A percentile compares a stretch with the other conserved stretches of the same genome.
Conservation (phyloP, 35 echinoderm and acorn worm genomes). For the Lytechinus variegatus region DNA sequence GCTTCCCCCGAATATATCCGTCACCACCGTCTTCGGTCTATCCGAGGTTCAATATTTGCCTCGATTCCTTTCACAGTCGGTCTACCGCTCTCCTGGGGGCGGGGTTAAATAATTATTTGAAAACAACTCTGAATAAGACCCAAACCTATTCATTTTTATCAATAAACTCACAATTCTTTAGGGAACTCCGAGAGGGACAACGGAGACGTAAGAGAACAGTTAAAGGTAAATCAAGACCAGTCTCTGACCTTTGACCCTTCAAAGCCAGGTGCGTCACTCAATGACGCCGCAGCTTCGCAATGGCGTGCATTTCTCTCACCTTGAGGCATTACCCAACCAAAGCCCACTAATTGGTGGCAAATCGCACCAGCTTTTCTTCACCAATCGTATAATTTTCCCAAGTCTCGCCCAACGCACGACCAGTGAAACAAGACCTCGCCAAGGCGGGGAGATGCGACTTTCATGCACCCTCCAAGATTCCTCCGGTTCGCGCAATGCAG, state of each 20-base stretch:
- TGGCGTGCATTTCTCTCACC: conserved; percentile 15
- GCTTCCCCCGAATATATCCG: too few species aligned
- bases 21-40: too few species aligned
- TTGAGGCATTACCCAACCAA: conserved; percentile 15
- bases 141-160: not conserved
- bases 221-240: conserved; percentile 23
- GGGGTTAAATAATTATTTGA: not conserved
- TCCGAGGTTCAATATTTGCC: not conserved
- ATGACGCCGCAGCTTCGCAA: not conserved
- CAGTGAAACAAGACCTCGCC: not conserved
- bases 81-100: not conserved
- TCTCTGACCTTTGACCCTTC: not conserved
- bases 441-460: too few species aligned
- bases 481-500: not conserved
- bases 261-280: conserved; percentile 15
- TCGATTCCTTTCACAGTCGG: not conserved
- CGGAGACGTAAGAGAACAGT: not conserved
- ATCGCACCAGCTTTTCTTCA: conserved; percentile 18
- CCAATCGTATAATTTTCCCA: not conserved
- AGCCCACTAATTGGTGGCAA: not conserved
- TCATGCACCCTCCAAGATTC: not conserved
- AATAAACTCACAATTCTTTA: not conserved
- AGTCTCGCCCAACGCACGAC: not conserved
- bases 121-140: not conserved
- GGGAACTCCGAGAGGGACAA: not conserved